phyloP scores from a whole-genome alignment of 2,113 vertebrate genomes.

The Tachuris rubrigastra region DNA sequence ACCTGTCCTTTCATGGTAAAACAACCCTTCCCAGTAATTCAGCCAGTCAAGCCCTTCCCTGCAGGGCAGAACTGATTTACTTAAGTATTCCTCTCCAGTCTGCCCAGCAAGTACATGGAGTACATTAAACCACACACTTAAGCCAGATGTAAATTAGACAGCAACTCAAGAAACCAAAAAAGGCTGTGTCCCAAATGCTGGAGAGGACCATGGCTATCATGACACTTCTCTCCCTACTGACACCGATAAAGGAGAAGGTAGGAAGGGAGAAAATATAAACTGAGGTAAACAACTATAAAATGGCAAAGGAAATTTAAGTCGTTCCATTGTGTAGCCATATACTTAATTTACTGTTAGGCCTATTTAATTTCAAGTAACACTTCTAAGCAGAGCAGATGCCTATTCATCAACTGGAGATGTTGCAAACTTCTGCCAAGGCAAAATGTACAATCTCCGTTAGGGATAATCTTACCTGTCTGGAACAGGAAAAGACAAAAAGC shows the following conservation, averaged over 20 bases:
- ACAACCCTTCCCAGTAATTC: background rate
- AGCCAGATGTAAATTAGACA: background rate
- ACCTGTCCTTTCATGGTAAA: constrained; percentile 12
- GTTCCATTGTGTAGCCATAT: background rate
- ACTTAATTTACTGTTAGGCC: background rate
- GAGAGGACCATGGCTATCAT: background rate
- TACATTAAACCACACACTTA: rapidly evolving
- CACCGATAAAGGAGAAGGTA: background rate
- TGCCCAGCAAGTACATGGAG: background rate
- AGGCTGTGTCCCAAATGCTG: background rate
- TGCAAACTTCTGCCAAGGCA: constrained; percentile 17
- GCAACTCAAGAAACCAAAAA: background rate
- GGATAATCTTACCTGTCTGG: constrained; percentile 60
- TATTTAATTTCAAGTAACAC: constrained; percentile 38
- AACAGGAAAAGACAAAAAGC: constrained; percentile 27
- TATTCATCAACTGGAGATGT: constrained; percentile 1
- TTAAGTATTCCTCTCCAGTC: background rate
- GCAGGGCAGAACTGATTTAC: background rate
- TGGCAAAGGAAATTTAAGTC: background rate
- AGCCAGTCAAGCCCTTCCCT: background rate
- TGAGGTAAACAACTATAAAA: background rate
- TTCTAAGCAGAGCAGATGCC: background rate
- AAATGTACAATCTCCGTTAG: background rate
- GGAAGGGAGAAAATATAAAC: background rate
- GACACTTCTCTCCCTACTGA: background rate